Base-by-base conservation (phyloP, 2,888 invertebrate species). In the Lasius fuliginosus region DNA sequence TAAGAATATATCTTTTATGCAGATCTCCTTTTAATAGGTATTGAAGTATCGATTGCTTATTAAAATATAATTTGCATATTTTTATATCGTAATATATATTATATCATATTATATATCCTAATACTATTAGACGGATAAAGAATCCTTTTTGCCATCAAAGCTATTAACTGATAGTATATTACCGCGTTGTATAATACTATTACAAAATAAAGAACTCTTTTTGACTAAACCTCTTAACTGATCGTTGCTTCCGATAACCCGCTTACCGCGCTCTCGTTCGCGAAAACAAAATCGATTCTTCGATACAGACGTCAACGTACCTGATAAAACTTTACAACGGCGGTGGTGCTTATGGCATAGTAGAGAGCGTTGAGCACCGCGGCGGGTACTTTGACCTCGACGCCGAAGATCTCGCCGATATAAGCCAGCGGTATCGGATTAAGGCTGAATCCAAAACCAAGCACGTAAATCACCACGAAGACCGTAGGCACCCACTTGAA, bases 361-460 rank as follows among this genome's bases (percentile, higher is more conserved):
- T 93, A 94, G n/a, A 94, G 86, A 11, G 94, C 91, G 42, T 92
- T 91, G 79, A 92, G 92, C 64, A 95, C 91, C 0, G 93, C 94
- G 12, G 94, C 94, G 0, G 94, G 92, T n/a, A 93, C 93, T 87
- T 94, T 95, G 75, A 94, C 92, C 73, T 95, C 94, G 69, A 94
- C 90, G 1, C 92, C 91, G 79, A 95, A 95, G 76, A 95, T 91
- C 86, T 95, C 95, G 42, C 95, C 94, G 46, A 94, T 90, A 82
- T 94, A 95, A 62, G 94, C 93, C 15, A 95, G 89, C 0, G 94
- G 94, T 65, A 94, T 86, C 3, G 95, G 94, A 91, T 95, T 95
- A 30, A 95, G 85, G 2, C 94, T 94, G 18, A 94, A 87, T 4
- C 94, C 95, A 69, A 93, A 94, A 0, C 91, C 92, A 15, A 94